Percentiles rank a stretch among this genome's conserved stretches.
Evolutionary conservation across 2,888 invertebrate genomes (phyloP).

Genomic region (Dascillus cervinus): DNA sequence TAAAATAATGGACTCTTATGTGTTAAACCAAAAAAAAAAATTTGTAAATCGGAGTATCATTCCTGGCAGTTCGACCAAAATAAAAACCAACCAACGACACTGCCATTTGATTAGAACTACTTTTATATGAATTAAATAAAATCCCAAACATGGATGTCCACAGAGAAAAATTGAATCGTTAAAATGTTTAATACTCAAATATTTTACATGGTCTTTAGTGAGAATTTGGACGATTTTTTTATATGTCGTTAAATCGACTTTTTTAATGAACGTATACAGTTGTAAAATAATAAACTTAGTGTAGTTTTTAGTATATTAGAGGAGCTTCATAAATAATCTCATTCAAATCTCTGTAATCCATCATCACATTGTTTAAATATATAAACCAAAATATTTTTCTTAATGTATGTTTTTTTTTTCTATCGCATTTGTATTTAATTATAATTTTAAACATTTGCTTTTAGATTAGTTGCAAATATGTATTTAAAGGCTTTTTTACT

Average conservation of each 20-base stretch:
- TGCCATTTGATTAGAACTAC: slow-evolving; percentile 34
- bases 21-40: slow-evolving; percentile 31
- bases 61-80: no score
- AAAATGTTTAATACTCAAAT: slow-evolving; percentile 33
- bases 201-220: slow-evolving; percentile 39
- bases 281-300: slow-evolving; percentile 39
- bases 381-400: slow-evolving; percentile 4
- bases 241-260: slow-evolving; percentile 37
- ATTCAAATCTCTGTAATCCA: slow-evolving; percentile 18
- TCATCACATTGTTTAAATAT: slow-evolving; percentile 14
- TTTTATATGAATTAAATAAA: slow-evolving; percentile 17
- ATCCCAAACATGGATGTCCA: slow-evolving; percentile 14
- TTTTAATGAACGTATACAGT: slow-evolving; percentile 39
- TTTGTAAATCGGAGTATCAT: slow-evolving; percentile 32
- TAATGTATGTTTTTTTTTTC: slow-evolving; percentile 2
- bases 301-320: slow-evolving; percentile 30
- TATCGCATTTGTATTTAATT: slow-evolving; percentile 1
- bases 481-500: no score
- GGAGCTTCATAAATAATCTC: slow-evolving; percentile 23
- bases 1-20: slow-evolving; percentile 30
- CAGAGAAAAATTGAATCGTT: slow-evolving; percentile 25
- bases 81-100: slow-evolving; percentile 29
- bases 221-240: slow-evolving; percentile 40
- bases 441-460: slow-evolving; percentile 1
- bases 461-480: no score